A percentile compares a stretch with the other conserved stretches of the same genome.
These are phyloP conservation scores for Rhagonycha lutea DNA, from an alignment of 2,888 invertebrate species.

Conservation along the genomic window DNA sequence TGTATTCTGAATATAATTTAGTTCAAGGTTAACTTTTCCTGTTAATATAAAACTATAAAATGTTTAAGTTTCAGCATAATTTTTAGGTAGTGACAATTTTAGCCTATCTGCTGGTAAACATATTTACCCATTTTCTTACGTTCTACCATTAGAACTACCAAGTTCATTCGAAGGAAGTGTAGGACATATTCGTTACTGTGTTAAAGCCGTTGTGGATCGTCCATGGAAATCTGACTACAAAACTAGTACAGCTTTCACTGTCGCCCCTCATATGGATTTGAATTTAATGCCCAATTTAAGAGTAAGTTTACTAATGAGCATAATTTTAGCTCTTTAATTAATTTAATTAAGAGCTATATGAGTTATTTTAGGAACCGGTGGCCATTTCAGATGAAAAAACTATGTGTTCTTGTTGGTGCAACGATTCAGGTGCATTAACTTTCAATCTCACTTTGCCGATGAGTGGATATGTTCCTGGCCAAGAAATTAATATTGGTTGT, in stretches of 20 bases:
- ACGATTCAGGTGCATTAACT: not conserved
- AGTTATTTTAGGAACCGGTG: not conserved
- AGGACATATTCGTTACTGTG: constrained; percentile 39
- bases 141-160: constrained; percentile 41
- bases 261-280: constrained; percentile 42
- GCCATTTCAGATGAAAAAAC: constrained; percentile 8
- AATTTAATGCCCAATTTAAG: constrained; percentile 10
- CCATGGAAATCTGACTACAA: constrained; percentile 43
- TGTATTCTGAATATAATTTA: not conserved
- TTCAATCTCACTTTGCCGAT: constrained; percentile 19
- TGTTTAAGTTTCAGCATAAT: not conserved
- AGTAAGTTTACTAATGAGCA: constrained; percentile 4
- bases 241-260: constrained; percentile 37
- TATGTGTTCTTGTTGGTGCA: not conserved
- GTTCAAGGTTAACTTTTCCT: not conserved
- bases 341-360: too few relatives aligned
- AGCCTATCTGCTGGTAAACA: constrained; percentile 40
- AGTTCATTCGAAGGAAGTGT: constrained; percentile 39
- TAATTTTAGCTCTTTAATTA: not conserved
- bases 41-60: not conserved
- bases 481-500: constrained; percentile 70
- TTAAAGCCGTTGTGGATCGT: constrained; percentile 41
- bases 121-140: constrained; percentile 41
- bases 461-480: constrained; percentile 77
- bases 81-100: constrained; percentile 37